A percentile compares a stretch with the other conserved stretches of the same genome.
Conservation (phyloP, 2,888 invertebrate species). For the Clanis bilineata region DNA sequence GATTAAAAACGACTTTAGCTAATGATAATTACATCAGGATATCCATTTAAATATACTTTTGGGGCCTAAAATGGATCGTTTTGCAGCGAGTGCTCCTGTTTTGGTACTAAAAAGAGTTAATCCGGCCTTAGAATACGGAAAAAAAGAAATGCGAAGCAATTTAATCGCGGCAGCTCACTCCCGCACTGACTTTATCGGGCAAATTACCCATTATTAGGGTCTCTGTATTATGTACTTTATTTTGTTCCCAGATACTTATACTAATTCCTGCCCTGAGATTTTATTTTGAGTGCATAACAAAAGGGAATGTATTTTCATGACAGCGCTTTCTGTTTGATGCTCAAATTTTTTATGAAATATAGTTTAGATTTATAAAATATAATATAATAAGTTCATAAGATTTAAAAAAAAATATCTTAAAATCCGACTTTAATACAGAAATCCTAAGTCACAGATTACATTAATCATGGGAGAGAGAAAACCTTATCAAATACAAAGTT, state of each 20-base stretch:
- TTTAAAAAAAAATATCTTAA: too few relatives aligned
- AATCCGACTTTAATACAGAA: too few relatives aligned
- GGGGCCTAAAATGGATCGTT: background rate
- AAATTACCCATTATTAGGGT: conserved; percentile 32
- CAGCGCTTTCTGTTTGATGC: background rate
- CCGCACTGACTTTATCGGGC: conserved; percentile 30
- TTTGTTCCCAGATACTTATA: conserved; percentile 23
- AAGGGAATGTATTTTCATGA: conserved; percentile 12
- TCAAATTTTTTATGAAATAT: background rate
- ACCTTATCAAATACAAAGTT: too few relatives aligned
- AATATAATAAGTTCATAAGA: too few relatives aligned
- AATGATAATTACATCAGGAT: conserved; percentile 51
- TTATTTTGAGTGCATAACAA: conserved; percentile 24
- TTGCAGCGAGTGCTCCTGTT: background rate
- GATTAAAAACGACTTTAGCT: conserved; percentile 46
- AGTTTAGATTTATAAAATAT: too few relatives aligned
- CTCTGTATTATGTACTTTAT: conserved; percentile 29
- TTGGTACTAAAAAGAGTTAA: conserved; percentile 14
- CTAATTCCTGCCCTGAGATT: conserved; percentile 15
- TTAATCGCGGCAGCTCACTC: conserved; percentile 30
- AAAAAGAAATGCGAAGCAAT: conserved; percentile 33
- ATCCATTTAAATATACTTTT: conserved; percentile 35
- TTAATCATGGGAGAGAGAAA: too few relatives aligned
- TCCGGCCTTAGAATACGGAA: conserved; percentile 21
- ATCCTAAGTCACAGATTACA: too few relatives aligned